These are phyloP conservation scores for Dolichallabes microphthalmus DNA, from an alignment of 2,113 vertebrate species.

Conservation along the genomic window DNA sequence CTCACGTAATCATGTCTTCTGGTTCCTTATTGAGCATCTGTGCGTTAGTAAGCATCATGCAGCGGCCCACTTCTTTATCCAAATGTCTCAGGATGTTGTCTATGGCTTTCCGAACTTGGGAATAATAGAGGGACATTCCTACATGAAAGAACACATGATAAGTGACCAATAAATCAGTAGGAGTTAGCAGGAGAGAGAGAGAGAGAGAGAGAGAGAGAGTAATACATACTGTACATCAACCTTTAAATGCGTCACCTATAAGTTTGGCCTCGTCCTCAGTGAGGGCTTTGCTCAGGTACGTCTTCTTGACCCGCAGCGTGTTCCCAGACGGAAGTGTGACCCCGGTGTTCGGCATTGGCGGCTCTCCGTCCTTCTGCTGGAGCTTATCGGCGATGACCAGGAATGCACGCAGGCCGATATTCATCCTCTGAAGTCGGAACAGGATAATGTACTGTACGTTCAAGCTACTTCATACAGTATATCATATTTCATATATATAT, in stretches of 20 bases:
- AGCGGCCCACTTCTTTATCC: slow-evolving; percentile 97
- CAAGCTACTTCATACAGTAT: background rate
- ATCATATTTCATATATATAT: no score
- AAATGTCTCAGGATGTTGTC: slow-evolving; percentile 95
- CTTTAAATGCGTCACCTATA: slow-evolving; percentile 75
- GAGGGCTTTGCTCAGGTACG: slow-evolving; percentile 94
- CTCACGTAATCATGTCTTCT: slow-evolving; percentile 99
- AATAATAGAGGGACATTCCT: slow-evolving; percentile 98
- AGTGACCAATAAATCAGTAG: background rate
- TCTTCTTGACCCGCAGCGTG: slow-evolving; percentile 96
- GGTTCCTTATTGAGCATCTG: slow-evolving; percentile 99
- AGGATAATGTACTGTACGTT: background rate
- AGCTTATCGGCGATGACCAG: slow-evolving; percentile 96
- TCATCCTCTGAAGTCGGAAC: slow-evolving; percentile 84
- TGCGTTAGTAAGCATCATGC: slow-evolving; percentile 95
- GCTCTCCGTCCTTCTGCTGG: slow-evolving; percentile 96
- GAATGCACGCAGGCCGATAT: slow-evolving; percentile 95
- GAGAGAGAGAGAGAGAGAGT: no score
- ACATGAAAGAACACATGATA: slow-evolving; percentile 30
- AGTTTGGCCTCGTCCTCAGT: slow-evolving; percentile 97
- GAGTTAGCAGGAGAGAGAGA: no score
- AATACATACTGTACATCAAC: no score
- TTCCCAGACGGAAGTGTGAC: slow-evolving; percentile 95
- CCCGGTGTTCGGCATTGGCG: slow-evolving; percentile 96
- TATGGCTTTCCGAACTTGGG: slow-evolving; percentile 94